Evolutionary conservation across 2,888 invertebrate species (phyloP).

Genomic region (Ormyrus labotus): DNA sequence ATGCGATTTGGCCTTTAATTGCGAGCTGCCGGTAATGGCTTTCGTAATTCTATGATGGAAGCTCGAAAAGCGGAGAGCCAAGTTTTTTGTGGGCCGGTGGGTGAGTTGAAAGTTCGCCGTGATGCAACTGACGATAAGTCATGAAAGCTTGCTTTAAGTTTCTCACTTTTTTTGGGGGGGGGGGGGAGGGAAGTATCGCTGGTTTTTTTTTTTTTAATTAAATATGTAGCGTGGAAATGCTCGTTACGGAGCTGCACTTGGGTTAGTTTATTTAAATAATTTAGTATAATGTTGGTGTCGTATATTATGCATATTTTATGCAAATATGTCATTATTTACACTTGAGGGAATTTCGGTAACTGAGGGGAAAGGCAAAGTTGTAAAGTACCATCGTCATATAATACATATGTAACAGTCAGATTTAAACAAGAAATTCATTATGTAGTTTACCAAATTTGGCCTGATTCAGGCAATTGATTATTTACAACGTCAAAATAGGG

Average conservation of each 20-base stretch:
- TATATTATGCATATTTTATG: background rate
- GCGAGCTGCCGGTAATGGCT: too few relatives aligned
- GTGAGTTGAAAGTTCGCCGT: too few relatives aligned
- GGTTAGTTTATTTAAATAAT: too few relatives aligned
- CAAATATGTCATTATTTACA: slow-evolving; percentile 1
- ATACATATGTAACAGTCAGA: slow-evolving; percentile 29
- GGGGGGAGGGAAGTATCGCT: too few relatives aligned
- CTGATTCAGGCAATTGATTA: background rate
- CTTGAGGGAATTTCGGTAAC: background rate
- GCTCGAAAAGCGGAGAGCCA: background rate
- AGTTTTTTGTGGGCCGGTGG: background rate
- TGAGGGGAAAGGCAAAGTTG: slow-evolving; percentile 1
- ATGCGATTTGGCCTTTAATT: background rate
- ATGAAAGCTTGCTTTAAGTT: too few relatives aligned
- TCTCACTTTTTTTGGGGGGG: too few relatives aligned
- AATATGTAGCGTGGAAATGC: too few relatives aligned
- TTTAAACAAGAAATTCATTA: slow-evolving; percentile 33
- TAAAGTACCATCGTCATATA: slow-evolving; percentile 3
- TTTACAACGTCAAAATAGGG: background rate
- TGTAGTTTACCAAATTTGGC: slow-evolving; percentile 1
- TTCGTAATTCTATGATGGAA: too few relatives aligned
- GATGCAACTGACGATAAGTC: too few relatives aligned
- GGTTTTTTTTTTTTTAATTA: too few relatives aligned
- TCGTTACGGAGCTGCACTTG: too few relatives aligned
- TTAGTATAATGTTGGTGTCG: too few relatives aligned